Evolutionary conservation across 1,140 invertebrate species (phyloP), one percentile per base, ranked within the genome.

Genomic region (Apis laboriosa): DNA sequence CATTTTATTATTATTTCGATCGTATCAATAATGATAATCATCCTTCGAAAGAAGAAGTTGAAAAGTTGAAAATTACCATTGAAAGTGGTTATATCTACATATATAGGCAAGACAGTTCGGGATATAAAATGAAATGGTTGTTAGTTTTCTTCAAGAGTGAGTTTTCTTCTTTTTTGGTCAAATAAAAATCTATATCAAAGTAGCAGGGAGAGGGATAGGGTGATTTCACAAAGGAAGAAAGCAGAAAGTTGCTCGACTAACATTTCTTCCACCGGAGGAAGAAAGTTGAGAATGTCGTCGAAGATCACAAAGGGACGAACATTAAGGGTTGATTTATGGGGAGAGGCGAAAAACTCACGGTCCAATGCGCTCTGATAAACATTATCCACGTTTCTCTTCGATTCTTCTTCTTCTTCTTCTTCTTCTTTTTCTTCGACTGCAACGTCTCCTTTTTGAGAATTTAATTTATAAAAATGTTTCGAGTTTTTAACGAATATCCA

Each of bases 321-420:
- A 34, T 84, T 74, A 84, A 85, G 70, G 61, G 60, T 83, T 83
- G 81, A 83, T 71, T 83, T 83, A 83, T 70, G 55, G 19, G n/a
- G 24, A 66, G 43, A 51, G 19, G 70, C 58, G 72, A 68, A 84
- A 85, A 67, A 85, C 56, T 70, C 34, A 17, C 17, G 60, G 70
- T 67, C 68, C 55, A 51, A 66, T 53, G 49, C 61, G 3, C 56
- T 70, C 55, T 49, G 77, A 85, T 84, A 85, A 85, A 85, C 73
- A 85, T 85, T 79, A 84, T 79, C 56, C 67, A 12, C 15, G 34
- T 75, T 71, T 55, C 43, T 24, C 55, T 11, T 79, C 64, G 67
- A 58, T 79, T 51, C 15, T 24, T 24, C 24, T 24, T 24, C 24
- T 24, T 24, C 17, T 19, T 34, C 17, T 17, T 28, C 24, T 64